Evolutionary conservation across 1,140 invertebrate species (phyloP).

Genomic region (Chionoecetes opilio): DNA sequence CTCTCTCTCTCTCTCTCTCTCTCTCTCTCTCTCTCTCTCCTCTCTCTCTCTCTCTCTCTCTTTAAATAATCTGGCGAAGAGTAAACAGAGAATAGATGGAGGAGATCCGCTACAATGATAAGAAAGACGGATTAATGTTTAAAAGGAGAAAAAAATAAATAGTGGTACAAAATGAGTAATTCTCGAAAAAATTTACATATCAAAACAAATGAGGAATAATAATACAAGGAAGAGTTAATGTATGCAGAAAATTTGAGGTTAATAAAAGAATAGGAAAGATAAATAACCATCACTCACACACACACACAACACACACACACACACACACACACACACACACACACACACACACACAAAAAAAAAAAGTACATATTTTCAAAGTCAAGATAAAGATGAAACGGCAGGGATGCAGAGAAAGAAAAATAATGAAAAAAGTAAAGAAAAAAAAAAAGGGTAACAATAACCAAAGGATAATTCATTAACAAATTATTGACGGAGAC

Average conservation of each 20-base stretch:
- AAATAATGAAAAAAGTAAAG: too few species aligned
- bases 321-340: too few species aligned
- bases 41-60: conserved; percentile 14
- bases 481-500: not conserved
- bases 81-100: not conserved
- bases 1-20: not conserved
- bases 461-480: conserved; percentile 25
- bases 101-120: not conserved
- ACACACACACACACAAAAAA: too few species aligned
- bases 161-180: not conserved
- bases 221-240: too few species aligned
- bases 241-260: too few species aligned
- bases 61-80: not conserved
- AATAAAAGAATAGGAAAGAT: too few species aligned
- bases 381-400: not conserved
- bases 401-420: not conserved
- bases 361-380: not conserved
- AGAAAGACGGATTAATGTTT: not conserved
- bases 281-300: too few species aligned
- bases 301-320: too few species aligned
- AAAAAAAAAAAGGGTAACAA: not conserved
- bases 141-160: not conserved
- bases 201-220: too few species aligned
- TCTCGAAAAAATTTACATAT: too few species aligned
- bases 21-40: not conserved